Evolutionary conservation across 2,888 invertebrate genomes (phyloP).

Genomic region (Dascillus cervinus): DNA sequence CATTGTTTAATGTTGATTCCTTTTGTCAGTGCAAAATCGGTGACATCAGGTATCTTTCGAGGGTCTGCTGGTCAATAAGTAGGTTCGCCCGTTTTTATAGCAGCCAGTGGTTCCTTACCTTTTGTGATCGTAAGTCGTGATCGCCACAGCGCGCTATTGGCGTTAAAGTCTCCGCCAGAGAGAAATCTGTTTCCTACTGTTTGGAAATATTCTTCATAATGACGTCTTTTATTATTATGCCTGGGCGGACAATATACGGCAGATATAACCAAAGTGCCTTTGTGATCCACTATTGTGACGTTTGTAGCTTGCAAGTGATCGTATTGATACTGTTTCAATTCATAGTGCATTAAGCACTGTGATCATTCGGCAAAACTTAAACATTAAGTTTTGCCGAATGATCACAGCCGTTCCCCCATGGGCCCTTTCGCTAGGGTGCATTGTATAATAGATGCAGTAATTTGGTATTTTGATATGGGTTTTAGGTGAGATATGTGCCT

Average conservation of each 20-base stretch:
- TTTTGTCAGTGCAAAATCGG: no score
- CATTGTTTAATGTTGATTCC: constrained; percentile 8
- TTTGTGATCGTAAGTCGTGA: constrained; percentile 16
- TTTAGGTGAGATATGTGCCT: no score
- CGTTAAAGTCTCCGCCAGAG: constrained; percentile 18
- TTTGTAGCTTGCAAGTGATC: constrained; percentile 4
- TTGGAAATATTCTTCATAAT: constrained; percentile 13
- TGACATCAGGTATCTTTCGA: no score
- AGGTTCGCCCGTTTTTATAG: constrained; percentile 16
- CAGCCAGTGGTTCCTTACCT: constrained; percentile 3
- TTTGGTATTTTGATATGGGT: no score
- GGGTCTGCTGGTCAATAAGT: constrained; percentile 23
- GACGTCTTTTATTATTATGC: constrained; percentile 13
- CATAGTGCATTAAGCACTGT: constrained; percentile 1
- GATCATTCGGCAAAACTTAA: no score
- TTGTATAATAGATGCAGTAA: no score
- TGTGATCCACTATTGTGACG: constrained; percentile 4
- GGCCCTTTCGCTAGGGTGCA: no score
- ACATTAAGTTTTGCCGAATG: no score
- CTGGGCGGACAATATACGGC: constrained; percentile 18
- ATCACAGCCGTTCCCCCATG: no score
- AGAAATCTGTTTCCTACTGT: constrained; percentile 14
- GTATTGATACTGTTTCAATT: constrained; percentile 3
- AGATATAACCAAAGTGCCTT: constrained; percentile 8
- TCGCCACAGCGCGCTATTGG: constrained; percentile 19